Base-by-base conservation (phyloP, 1,140 invertebrate species). In the Heliconius congener region DNA sequence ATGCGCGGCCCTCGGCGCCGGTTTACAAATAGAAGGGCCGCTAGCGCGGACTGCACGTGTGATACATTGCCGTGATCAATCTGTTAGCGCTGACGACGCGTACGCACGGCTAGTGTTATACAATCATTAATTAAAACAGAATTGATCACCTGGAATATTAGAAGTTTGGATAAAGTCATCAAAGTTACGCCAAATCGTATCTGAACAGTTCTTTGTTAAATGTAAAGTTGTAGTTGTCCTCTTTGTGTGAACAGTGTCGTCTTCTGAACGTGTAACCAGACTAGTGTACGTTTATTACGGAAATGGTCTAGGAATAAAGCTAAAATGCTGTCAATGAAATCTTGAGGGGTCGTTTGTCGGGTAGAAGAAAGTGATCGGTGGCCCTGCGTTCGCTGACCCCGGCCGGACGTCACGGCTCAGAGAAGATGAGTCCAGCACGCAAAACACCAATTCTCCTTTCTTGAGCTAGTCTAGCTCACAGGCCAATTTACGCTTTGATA, bases 21-120 rank as follows among this genome's bases (percentile, higher is more conserved):
- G 91, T 92, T 93, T 91, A 94, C 93, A 93, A 93, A 94, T 94
- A 94, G 91, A 94, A 94, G 93, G 91, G 92, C 91, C 90, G 87
- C 88, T 89, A 90, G 88, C 87, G 83, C 87, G 86, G 87, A 89
- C 88, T 93, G 90, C 92, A 93, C 90, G 91, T 92, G 90, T 92
- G 86, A 92, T 91, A 90, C 88, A 93, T 92, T 85, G 87, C 87
- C 84, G 85, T 90, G 88, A 92, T 91, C 88, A 89, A 92, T 93
- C 91, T 88, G 88, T 90, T 91, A 88, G 87, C 89, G 85, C 85
- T 86, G 79, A 82, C 75, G 80, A 83, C 81, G 81, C 83, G 80
- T 84, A 82, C 82, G 81, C 77, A 74, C 83, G 79, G 55, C 81
- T 83, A 85, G 84, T 81, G 77, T 85, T 81, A 72, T 77, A 73